Evolutionary conservation across 2,888 invertebrate species (phyloP).

Genomic region (Rhodophaea formosa): DNA sequence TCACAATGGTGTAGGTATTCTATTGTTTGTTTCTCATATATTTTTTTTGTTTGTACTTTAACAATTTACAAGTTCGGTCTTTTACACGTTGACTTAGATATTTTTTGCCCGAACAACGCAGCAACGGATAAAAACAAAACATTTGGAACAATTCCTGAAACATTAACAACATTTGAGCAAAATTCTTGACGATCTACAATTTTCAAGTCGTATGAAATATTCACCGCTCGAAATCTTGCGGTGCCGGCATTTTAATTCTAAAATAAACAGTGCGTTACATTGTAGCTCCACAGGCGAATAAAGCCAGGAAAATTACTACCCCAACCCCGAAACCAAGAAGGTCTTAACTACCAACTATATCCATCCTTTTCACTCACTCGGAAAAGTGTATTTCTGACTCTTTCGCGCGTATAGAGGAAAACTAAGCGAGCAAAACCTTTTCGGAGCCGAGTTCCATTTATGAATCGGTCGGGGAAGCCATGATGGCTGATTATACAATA

Average conservation of each 20-base stretch:
- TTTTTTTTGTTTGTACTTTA: too few relatives aligned
- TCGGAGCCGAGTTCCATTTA: slow-evolving; percentile 49
- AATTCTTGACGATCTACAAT: too few relatives aligned
- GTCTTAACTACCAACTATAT: slow-evolving; percentile 53
- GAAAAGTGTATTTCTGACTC: slow-evolving; percentile 39
- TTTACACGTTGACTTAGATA: too few relatives aligned
- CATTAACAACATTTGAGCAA: too few relatives aligned
- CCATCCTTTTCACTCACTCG: slow-evolving; percentile 42
- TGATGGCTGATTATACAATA: slow-evolving; percentile 81
- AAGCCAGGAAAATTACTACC: slow-evolving; percentile 77
- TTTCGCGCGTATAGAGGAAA: slow-evolving; percentile 45
- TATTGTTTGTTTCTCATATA: too few relatives aligned
- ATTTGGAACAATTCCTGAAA: too few relatives aligned
- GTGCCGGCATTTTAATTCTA: slow-evolving; percentile 23
- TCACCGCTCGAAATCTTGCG: slow-evolving; percentile 6
- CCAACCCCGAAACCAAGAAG: slow-evolving; percentile 45
- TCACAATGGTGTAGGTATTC: too few relatives aligned
- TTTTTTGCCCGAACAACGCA: too few relatives aligned
- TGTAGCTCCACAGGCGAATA: slow-evolving; percentile 62
- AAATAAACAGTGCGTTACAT: slow-evolving; percentile 44
- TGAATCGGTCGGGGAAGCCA: slow-evolving; percentile 74
- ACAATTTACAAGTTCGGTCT: too few relatives aligned
- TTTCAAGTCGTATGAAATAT: slow-evolving; percentile 4
- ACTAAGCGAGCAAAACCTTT: slow-evolving; percentile 67
- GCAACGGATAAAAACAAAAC: too few relatives aligned